Percentiles rank a stretch among this genome's conserved stretches.
Evolutionary conservation across 2,888 invertebrate species (phyloP).

Genomic region (Parthenolecanium corni): DNA sequence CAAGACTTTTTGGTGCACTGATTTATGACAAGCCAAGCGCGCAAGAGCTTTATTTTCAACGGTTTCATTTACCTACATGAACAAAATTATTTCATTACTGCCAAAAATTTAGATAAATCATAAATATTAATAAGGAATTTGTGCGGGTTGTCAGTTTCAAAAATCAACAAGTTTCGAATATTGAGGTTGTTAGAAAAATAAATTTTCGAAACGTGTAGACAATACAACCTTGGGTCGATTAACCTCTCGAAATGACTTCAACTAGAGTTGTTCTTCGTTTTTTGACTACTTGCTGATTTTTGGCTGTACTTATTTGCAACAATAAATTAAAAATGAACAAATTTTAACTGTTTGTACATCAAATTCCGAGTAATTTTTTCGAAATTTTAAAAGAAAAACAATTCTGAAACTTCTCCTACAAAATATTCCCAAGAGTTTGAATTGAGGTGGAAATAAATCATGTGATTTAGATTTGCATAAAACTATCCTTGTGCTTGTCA

Average conservation of each 20-base stretch:
- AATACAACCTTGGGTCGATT: too few relatives aligned
- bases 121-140: too few relatives aligned
- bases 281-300: neutral
- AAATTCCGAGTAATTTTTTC: neutral
- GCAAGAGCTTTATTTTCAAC: slow-evolving; percentile 31
- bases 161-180: too few relatives aligned
- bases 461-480: too few relatives aligned
- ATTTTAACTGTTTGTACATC: neutral
- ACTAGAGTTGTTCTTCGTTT: neutral
- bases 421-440: too few relatives aligned
- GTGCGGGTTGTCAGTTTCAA: too few relatives aligned
- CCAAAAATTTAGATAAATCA: neutral
- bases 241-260: too few relatives aligned
- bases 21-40: slow-evolving; percentile 30
- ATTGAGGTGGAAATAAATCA: too few relatives aligned
- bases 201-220: too few relatives aligned
- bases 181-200: too few relatives aligned
- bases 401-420: neutral
- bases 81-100: neutral
- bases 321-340: neutral
- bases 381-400: too few relatives aligned
- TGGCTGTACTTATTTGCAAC: neutral
- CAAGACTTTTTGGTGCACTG: slow-evolving; percentile 30
- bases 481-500: too few relatives aligned
- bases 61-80: slow-evolving; percentile 5